Conservation (phyloP, 1,140 invertebrate genomes). For the Dendrolimus kikuchii region DNA sequence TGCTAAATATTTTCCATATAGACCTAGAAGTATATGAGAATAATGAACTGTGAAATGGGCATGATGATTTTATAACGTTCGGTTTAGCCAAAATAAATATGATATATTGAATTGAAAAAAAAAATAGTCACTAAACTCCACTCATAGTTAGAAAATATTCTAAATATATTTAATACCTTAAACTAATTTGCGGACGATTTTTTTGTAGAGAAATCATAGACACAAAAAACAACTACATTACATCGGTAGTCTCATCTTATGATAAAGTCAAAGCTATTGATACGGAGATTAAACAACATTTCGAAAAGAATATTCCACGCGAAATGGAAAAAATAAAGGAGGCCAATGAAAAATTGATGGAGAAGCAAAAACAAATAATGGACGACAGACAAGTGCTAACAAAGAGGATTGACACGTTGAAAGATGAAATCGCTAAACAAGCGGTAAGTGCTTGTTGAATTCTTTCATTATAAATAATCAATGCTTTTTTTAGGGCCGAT, state of each 20-base stretch:
- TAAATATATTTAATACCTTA: neutral
- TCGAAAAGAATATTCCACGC: slow-evolving; percentile 49
- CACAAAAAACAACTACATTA: slow-evolving; percentile 39
- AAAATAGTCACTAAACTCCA: too few relatives aligned
- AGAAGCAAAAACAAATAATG: slow-evolving; percentile 69
- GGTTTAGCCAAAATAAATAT: too few relatives aligned
- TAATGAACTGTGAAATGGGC: too few relatives aligned
- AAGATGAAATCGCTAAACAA: slow-evolving; percentile 79
- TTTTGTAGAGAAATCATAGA: slow-evolving; percentile 47
- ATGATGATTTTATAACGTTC: too few relatives aligned
- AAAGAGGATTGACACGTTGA: slow-evolving; percentile 71
- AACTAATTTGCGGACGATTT: slow-evolving; percentile 7
- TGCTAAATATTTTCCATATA: too few relatives aligned
- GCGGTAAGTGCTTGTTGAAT: slow-evolving; percentile 58
- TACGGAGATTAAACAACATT: slow-evolving; percentile 59
- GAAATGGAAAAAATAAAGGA: slow-evolving; percentile 61
- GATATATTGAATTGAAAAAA: too few relatives aligned
- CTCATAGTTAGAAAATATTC: too few relatives aligned
- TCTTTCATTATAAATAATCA: neutral
- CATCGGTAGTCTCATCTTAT: slow-evolving; percentile 48
- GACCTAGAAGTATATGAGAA: too few relatives aligned
- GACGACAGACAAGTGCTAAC: slow-evolving; percentile 46
- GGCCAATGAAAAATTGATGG: slow-evolving; percentile 69
- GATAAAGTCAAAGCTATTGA: slow-evolving; percentile 61
- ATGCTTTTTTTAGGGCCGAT: too few relatives aligned